Evolutionary conservation across 2,888 invertebrate species (phyloP), one percentile per base, ranked within the genome.

Genomic region (Platycnemis pennipes): DNA sequence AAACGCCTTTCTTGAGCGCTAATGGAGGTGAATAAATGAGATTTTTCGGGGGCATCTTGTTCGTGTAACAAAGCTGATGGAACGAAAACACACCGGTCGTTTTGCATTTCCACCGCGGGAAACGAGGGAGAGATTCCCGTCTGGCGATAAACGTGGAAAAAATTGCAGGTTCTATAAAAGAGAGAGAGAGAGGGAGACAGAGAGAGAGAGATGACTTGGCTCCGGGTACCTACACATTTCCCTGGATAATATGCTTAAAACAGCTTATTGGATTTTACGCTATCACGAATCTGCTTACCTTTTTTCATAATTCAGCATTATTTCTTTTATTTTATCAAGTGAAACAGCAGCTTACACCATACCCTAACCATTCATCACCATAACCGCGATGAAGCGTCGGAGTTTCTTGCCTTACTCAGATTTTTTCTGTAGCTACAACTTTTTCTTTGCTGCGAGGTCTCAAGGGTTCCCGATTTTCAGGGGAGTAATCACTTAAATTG

Each of bases 221-320:
- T n/a, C n/a, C n/a, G n/a, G n/a, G n/a, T 5, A 37, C 77, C 37
- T 13, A 77, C 77, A 37, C 77, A 77, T 77, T 77, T 77, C 77
- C 37, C 13, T 37, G 77, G 77, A 77, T 77, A 77, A 77, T 77
- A 77, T 77, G 77, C 77, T 13, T 37, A 37, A 77, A 77, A 26
- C 77, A 37, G 77, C 77, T 77, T 77, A 77, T 77, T 77, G 77
- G 37, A 77, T 77, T 77, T 77, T 37, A 26, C 77, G 31, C 77
- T 77, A 77, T 77, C 77, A 1, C 16, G 77, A 77, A 77, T 77
- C 77, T 77, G 13, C 63, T 63, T 26, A 37, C 77, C 16, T 77
- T 37, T 37, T 26, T 37, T 77, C 63, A n/a, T 26, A 63, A 63
- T 63, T 63, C 63, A 22, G 63, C 1, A 63, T 56, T 56, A 13